A percentile compares a stretch with the other conserved stretches of the same genome.
These are phyloP conservation scores for Sula dactylatra DNA, from an alignment of 2,113 vertebrate species.

Conservation along the genomic window DNA sequence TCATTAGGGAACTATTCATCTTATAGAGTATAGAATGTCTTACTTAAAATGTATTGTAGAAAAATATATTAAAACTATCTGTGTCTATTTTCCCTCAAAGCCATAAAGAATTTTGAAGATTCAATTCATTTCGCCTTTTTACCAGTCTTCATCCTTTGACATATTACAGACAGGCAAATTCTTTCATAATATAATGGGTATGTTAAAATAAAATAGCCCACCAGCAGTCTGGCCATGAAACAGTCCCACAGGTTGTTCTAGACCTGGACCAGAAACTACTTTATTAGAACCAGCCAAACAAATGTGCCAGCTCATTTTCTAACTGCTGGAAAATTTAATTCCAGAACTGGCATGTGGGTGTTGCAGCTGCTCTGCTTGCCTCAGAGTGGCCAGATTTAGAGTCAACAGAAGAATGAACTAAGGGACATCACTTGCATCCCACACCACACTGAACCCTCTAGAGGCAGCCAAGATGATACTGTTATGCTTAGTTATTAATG, in stretches of 20 bases:
- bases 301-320: slow-evolving; percentile 61
- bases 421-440: background rate
- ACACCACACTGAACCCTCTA: background rate
- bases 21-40: background rate
- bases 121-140: background rate
- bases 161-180: slow-evolving; percentile 27
- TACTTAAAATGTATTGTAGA: background rate
- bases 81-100: background rate
- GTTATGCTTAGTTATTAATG: slow-evolving; percentile 29
- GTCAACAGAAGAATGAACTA: background rate
- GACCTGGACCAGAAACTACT: background rate
- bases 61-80: background rate
- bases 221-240: slow-evolving; percentile 45
- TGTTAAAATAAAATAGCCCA: slow-evolving; percentile 24
- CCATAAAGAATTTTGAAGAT: background rate
- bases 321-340: slow-evolving; percentile 40
- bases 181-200: background rate
- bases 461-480: background rate
- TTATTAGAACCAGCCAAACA: slow-evolving; percentile 42
- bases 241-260: slow-evolving; percentile 33
- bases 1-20: background rate
- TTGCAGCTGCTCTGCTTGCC: slow-evolving; percentile 5
- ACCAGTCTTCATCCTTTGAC: background rate
- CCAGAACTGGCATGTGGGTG: background rate
- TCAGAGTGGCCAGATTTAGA: background rate